Evolutionary conservation across 2,113 vertebrate species (phyloP).

Genomic region (Tragelaphus buxtoni): DNA sequence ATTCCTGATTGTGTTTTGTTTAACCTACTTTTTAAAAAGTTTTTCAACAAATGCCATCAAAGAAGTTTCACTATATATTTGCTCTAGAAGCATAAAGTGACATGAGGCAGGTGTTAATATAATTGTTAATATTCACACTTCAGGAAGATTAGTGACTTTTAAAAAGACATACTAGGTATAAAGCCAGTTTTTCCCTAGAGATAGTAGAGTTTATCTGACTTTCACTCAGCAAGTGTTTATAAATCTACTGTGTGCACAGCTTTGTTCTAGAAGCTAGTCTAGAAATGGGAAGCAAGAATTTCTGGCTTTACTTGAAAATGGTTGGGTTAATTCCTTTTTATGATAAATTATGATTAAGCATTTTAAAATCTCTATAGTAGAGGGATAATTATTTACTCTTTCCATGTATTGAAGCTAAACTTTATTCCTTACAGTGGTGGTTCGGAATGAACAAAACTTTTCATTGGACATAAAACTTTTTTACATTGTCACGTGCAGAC

Average conservation of each 20-base stretch:
- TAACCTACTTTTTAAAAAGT: constrained; percentile 52
- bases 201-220: constrained; percentile 28
- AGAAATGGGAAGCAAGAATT: constrained; percentile 57
- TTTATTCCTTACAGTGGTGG: constrained; percentile 73
- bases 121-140: constrained; percentile 64
- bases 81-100: constrained; percentile 65
- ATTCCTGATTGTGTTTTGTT: constrained; percentile 69
- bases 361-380: constrained; percentile 50
- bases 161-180: constrained; percentile 34
- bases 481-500: constrained; percentile 77
- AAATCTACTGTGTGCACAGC: constrained; percentile 53
- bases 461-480: constrained; percentile 76
- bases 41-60: constrained; percentile 63
- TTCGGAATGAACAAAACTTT: constrained; percentile 75
- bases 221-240: constrained; percentile 47
- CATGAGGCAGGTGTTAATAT: constrained; percentile 63
- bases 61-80: constrained; percentile 63
- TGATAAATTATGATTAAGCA: constrained; percentile 56
- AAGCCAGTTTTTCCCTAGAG: constrained; percentile 41
- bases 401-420: constrained; percentile 45
- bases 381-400: constrained; percentile 50
- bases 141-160: constrained; percentile 54
- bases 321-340: constrained; percentile 49
- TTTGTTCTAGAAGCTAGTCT: constrained; percentile 55
- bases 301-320: constrained; percentile 39